These are phyloP conservation scores for Acrossocheilus fasciatus DNA, from an alignment of 2,797 vertebrate genomes.

Conservation along the genomic window DNA sequence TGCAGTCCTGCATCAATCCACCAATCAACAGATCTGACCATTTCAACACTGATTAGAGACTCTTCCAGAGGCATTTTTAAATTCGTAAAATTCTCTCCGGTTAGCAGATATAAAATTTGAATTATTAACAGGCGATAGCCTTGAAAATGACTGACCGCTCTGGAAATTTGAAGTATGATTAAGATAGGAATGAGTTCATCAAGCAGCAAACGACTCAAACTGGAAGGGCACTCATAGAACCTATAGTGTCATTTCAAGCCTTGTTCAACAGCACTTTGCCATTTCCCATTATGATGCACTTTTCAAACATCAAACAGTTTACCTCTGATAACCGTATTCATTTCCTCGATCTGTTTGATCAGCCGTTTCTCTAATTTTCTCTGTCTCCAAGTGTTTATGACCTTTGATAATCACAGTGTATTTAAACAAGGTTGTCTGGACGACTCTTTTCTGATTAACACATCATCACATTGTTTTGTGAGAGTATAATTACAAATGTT, in stretches of 20 bases:
- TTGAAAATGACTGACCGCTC: slow-evolving; percentile 67
- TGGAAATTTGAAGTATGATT: slow-evolving; percentile 3
- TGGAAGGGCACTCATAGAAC: slow-evolving; percentile 63
- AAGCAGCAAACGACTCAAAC: slow-evolving; percentile 30
- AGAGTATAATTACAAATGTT: slow-evolving; percentile 40
- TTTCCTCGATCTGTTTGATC: slow-evolving; percentile 74
- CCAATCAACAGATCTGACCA: not conserved
- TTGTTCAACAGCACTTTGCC: slow-evolving; percentile 68
- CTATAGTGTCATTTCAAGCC: slow-evolving; percentile 64
- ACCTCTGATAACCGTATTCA: slow-evolving; percentile 74
- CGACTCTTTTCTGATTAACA: slow-evolving; percentile 56
- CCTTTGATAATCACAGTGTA: slow-evolving; percentile 73
- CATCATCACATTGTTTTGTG: slow-evolving; percentile 38
- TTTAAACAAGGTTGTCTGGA: slow-evolving; percentile 62
- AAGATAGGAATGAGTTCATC: slow-evolving; percentile 33
- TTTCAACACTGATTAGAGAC: slow-evolving; percentile 61
- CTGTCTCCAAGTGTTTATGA: slow-evolving; percentile 64
- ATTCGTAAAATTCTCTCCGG: slow-evolving; percentile 35
- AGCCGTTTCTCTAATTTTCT: slow-evolving; percentile 63
- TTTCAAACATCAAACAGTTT: slow-evolving; percentile 75
- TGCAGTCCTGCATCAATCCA: not conserved
- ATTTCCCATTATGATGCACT: slow-evolving; percentile 76
- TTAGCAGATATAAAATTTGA: slow-evolving; percentile 71
- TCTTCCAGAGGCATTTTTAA: slow-evolving; percentile 44
- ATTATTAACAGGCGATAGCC: slow-evolving; percentile 66